A percentile compares a stretch with the other conserved stretches of the same genome.
Evolutionary conservation across 2,797 vertebrate genomes (phyloP).

Genomic region (Loriculus beryllinus): DNA sequence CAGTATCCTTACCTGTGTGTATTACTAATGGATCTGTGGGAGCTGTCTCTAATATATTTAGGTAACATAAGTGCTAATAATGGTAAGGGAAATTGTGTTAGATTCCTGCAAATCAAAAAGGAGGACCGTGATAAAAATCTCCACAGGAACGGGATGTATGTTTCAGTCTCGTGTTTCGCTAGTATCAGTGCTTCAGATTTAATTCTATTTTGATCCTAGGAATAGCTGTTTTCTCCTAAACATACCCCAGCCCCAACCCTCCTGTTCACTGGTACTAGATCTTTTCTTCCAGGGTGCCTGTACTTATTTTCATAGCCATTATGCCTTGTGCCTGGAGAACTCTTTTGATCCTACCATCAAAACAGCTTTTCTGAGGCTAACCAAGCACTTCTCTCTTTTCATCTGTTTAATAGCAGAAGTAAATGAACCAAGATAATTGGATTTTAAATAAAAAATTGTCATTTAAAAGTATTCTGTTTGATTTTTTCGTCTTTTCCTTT

Average conservation of each 20-base stretch:
- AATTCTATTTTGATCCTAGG: constrained; percentile 40
- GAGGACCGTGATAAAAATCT: neutral
- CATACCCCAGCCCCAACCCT: neutral
- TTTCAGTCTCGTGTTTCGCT: constrained; percentile 15
- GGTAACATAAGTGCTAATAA: neutral
- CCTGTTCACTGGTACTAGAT: neutral
- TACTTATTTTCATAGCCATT: constrained; percentile 15
- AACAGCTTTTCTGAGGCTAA: constrained; percentile 18
- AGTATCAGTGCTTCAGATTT: neutral
- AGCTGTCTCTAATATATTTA: neutral
- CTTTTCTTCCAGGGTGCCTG: neutral
- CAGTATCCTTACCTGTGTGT: neutral
- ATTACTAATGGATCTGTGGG: neutral
- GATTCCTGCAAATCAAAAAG: neutral
- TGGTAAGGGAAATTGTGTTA: neutral
- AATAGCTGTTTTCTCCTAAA: neutral
- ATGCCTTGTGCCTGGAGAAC: neutral
- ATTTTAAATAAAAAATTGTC: constrained; percentile 27
- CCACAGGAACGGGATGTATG: constrained; percentile 9
- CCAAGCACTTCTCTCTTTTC: constrained; percentile 10
- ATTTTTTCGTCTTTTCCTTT: neutral
- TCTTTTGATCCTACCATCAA: constrained; percentile 39
- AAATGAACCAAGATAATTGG: constrained; percentile 28
- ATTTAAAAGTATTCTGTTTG: neutral
- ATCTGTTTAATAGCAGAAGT: constrained; percentile 29